Percentiles rank a stretch among this genome's conserved stretches.
These are phyloP conservation scores for Nemapogon koenigi DNA, from an alignment of 2,888 invertebrate species.

Conservation along the genomic window DNA sequence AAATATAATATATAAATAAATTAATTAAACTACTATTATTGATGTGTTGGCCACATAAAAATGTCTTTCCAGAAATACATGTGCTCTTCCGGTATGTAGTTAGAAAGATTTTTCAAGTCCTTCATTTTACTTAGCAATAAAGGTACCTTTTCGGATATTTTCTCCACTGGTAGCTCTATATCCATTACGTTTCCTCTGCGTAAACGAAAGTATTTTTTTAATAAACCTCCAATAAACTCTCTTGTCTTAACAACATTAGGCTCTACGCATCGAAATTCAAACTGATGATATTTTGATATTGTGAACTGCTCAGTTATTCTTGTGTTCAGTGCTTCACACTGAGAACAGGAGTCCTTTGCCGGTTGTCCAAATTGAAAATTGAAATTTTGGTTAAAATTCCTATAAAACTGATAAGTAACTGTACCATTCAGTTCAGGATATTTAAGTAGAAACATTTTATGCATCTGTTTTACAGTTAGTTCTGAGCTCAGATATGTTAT, in stretches of 20 bases:
- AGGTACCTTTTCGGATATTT: slow-evolving; percentile 4
- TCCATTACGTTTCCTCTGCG: slow-evolving; percentile 6
- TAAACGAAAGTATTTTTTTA: slow-evolving; percentile 5
- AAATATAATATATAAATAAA: too few relatives aligned
- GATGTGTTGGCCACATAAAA: slow-evolving; percentile 7
- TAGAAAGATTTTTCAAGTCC: slow-evolving; percentile 8
- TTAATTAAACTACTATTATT: too few relatives aligned
- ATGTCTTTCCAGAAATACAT: slow-evolving; percentile 3
- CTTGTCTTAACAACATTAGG: slow-evolving; percentile 4
- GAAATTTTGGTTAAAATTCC: not conserved
- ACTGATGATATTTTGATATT: slow-evolving; percentile 8
- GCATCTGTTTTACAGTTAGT: not conserved
- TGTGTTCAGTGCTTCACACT: not conserved
- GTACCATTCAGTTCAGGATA: not conserved
- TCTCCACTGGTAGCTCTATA: slow-evolving; percentile 1
- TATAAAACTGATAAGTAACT: not conserved
- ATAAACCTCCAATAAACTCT: slow-evolving; percentile 7
- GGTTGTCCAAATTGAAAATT: not conserved
- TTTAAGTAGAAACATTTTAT: not conserved
- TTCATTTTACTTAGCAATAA: slow-evolving; percentile 5
- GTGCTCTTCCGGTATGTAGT: slow-evolving; percentile 5
- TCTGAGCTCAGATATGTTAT: not conserved
- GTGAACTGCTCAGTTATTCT: slow-evolving; percentile 1
- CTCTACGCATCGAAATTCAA: slow-evolving; percentile 4
- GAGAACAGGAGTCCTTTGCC: not conserved